Evolutionary conservation across 2,113 vertebrate genomes (phyloP).

Genomic region (Romanogobio albipinnatus): DNA sequence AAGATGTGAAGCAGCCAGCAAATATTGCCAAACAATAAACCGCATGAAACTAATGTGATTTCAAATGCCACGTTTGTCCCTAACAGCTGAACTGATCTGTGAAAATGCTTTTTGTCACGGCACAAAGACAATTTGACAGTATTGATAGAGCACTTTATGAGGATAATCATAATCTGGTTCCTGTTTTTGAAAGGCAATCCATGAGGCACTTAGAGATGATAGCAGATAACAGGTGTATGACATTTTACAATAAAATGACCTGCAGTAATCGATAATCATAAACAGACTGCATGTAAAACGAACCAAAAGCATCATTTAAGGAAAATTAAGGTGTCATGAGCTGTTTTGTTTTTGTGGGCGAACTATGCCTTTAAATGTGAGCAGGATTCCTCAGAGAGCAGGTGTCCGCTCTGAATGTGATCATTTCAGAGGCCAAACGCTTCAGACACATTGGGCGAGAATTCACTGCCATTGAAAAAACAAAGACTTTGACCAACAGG

Average conservation of each 20-base stretch:
- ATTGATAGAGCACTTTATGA: conserved; percentile 39
- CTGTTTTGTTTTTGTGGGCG: too few species aligned
- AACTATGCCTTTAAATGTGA: background rate
- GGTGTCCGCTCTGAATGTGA: conserved; percentile 46
- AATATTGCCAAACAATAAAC: conserved; percentile 46
- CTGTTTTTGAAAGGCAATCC: conserved; percentile 22
- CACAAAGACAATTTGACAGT: conserved; percentile 40
- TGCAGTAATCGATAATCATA: background rate
- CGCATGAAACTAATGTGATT: conserved; percentile 56
- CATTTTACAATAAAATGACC: background rate
- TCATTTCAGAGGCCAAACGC: conserved; percentile 45
- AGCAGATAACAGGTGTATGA: background rate
- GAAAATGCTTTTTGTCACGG: conserved; percentile 38
- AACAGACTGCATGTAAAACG: background rate
- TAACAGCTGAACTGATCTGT: conserved; percentile 27
- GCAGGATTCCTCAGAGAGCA: background rate
- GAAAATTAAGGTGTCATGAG: background rate
- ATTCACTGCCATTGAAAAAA: conserved; percentile 37
- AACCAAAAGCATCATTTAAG: background rate
- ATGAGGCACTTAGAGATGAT: background rate
- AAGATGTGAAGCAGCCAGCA: conserved; percentile 44
- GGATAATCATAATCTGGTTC: conserved; percentile 31
- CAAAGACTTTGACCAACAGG: conserved; percentile 33
- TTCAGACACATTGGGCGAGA: background rate
- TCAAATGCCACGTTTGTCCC: conserved; percentile 52